These are phyloP conservation scores for Ptyas mucosa DNA, from an alignment of 2,113 vertebrate genomes.

Conservation along the genomic window DNA sequence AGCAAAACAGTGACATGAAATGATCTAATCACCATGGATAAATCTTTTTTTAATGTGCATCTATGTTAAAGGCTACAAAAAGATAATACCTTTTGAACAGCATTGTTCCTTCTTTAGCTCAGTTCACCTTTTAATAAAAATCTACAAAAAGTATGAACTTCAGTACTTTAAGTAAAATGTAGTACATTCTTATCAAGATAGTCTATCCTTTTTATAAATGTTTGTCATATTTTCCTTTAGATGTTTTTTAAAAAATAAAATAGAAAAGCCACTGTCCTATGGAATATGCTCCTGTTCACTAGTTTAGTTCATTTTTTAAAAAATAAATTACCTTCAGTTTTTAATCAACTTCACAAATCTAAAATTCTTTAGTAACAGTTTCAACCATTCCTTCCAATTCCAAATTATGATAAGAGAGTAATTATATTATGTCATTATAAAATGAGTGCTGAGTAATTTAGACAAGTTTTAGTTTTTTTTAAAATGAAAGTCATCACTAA, in stretches of 20 bases:
- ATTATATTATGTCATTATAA: background rate
- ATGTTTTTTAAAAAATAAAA: background rate
- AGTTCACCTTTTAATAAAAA: background rate
- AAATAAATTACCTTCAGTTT: background rate
- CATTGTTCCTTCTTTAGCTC: background rate
- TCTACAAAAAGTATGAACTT: background rate
- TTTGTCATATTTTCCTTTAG: background rate
- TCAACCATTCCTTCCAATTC: background rate
- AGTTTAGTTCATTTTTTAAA: background rate
- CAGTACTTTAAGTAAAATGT: background rate
- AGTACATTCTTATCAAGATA: background rate
- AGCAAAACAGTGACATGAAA: background rate
- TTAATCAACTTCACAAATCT: background rate
- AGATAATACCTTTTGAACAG: background rate
- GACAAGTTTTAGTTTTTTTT: background rate
- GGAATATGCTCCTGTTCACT: background rate
- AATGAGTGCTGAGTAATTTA: background rate
- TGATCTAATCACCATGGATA: background rate
- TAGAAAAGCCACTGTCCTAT: background rate
- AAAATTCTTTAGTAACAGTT: background rate
- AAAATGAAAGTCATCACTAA: constrained; percentile 9
- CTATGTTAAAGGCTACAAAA: background rate
- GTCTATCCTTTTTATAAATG: background rate
- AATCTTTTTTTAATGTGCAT: background rate
- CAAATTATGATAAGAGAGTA: background rate